Base-by-base conservation (phyloP, 2,888 invertebrate genomes). In the Hydrotaea cyrtoneurina region DNA sequence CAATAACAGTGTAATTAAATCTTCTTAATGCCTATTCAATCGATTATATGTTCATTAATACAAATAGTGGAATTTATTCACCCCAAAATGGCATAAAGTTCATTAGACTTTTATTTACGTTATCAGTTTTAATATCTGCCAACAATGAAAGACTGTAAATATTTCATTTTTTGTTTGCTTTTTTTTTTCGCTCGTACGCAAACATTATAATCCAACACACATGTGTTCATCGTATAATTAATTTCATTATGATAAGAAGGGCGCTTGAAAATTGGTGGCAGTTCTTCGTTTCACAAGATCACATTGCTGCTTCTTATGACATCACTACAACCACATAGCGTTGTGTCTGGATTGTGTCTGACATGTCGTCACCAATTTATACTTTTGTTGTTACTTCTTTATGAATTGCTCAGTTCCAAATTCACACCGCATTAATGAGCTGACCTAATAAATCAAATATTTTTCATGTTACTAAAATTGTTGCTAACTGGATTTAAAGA, bases 281-380 rank as follows among this genome's bases (percentile, higher is more conserved):
- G n/a, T 31, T 62, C n/a, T 62, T 36, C 31, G n/a, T 62, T 31
- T 62, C 62, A 26, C 13, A 31, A 62, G 31, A 62, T 62, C 31
- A 8, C 11, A 4, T 31, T 17, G 36, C 13, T 21, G 3, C 2
- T 59, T 13, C 26, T 62, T n/a, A 62, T 62, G 62, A 62, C 62
- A 62, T 62, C 62, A 62, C 50, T 50, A n/a, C 50, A 15, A n/a
- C 36, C 39, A 13, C 11, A 3, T 13, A n/a, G 50, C 2, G 17
- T 71, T 31, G n/a, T 74, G 17, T 71, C 46, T 39, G 19, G 10
- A n/a, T 23, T 62, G 8, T 26, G 23, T 26, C 15, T 10, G 31
- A 62, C 36, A 13, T 43, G 50, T 50, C 50, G n/a, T 50, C 50
- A n/a, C n/a, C 50, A 15, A 2, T 31, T 11, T 43, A 50, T 50